phyloP scores from a whole-genome alignment of 2,113 vertebrate genomes.

The Podarcis raffonei region DNA sequence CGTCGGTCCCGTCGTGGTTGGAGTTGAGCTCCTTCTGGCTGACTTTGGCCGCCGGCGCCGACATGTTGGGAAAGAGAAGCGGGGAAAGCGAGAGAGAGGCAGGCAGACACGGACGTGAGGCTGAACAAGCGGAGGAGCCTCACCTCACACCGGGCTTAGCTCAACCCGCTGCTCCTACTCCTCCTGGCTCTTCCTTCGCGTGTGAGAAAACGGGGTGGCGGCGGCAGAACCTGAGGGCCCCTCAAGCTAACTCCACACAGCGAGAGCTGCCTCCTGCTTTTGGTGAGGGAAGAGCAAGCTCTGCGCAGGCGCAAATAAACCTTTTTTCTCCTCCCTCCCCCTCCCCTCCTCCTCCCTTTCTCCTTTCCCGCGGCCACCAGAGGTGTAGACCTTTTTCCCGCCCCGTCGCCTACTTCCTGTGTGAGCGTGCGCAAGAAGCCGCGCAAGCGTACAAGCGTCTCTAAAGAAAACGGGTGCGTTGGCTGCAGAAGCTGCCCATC shows the following conservation, averaged over 20 bases:
- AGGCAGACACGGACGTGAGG: conserved; percentile 1
- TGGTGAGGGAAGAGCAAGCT: conserved; percentile 67
- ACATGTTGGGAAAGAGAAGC: conserved; percentile 81
- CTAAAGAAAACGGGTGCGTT: too few relatives aligned
- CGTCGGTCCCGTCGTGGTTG: conserved; percentile 96
- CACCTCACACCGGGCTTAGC: conserved; percentile 12
- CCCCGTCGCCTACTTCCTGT: too few relatives aligned
- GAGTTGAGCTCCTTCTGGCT: conserved; percentile 98
- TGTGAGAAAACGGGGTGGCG: neutral
- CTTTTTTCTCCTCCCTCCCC: neutral
- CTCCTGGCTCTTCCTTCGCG: too few relatives aligned
- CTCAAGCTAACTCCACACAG: conserved; percentile 49
- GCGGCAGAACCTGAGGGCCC: conserved; percentile 44
- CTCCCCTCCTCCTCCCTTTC: neutral
- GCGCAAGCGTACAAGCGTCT: too few relatives aligned
- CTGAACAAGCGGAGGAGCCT: conserved; percentile 57
- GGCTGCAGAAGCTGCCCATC: too few relatives aligned
- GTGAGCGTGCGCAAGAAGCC: too few relatives aligned
- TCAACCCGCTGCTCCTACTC: conserved; percentile 56
- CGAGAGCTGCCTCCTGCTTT: conserved; percentile 53
- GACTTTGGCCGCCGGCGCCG: conserved; percentile 93
- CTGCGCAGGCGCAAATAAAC: conserved; percentile 57
- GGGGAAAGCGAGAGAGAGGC: conserved; percentile 50
- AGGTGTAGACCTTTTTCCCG: neutral
- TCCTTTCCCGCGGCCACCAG: neutral